Evolutionary conservation across 2,113 vertebrate genomes (phyloP).

Genomic region (Henicopernis longicauda): DNA sequence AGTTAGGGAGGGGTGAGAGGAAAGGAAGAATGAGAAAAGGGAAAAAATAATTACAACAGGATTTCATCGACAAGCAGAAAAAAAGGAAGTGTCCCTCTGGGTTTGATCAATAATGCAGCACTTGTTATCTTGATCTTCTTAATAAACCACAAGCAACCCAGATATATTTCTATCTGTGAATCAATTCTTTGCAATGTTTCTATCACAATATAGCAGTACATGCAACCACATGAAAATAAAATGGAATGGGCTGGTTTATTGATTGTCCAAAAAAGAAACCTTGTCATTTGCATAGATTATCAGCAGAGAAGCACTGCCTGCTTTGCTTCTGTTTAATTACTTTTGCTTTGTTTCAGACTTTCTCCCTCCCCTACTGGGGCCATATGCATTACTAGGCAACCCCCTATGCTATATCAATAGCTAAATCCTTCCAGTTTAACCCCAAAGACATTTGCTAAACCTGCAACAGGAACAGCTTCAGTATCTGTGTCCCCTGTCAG

Average conservation of each 20-base stretch:
- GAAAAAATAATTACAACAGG: constrained; percentile 46
- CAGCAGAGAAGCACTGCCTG: neutral
- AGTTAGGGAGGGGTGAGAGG: neutral
- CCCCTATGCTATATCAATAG: neutral
- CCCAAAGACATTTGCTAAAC: neutral
- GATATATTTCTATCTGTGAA: constrained; percentile 53
- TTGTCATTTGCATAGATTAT: constrained; percentile 42
- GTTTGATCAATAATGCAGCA: constrained; percentile 68
- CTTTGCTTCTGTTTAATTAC: constrained; percentile 32
- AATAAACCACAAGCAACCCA: constrained; percentile 58
- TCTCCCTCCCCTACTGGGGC: neutral
- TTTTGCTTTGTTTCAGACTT: constrained; percentile 21
- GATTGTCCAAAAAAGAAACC: constrained; percentile 27
- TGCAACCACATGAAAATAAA: constrained; percentile 8
- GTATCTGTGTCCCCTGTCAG: accelerated
- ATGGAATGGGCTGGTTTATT: constrained; percentile 42
- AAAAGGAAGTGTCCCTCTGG: constrained; percentile 47
- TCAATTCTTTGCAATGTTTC: constrained; percentile 48
- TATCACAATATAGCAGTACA: neutral
- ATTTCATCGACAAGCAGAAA: constrained; percentile 1
- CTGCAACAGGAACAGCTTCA: neutral
- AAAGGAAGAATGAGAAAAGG: neutral
- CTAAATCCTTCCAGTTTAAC: neutral
- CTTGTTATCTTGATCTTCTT: constrained; percentile 70
- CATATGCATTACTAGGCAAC: neutral